Evolutionary conservation across 2,113 vertebrate species (phyloP), one percentile per base, ranked within the genome.

Genomic region (Myotis brandtii): DNA sequence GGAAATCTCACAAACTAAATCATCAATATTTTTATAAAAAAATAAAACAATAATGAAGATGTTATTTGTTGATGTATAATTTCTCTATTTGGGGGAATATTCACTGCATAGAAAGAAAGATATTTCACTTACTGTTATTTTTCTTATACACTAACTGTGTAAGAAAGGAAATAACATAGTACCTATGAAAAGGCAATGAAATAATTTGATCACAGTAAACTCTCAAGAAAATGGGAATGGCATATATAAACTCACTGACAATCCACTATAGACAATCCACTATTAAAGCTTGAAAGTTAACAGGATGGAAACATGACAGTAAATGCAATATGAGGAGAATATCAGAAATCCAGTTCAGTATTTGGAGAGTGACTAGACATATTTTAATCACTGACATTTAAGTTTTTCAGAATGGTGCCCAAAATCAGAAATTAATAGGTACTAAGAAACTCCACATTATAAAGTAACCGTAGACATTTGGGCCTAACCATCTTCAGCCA

Each of bases 1-100:
- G 23, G 43, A 82, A 84, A 77, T 81, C 25, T 66, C 37, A 62
- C 9, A 84, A 79, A 67, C 10, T 86, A 32, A 67, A 37, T 34
- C 16, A 87, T 70, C 17, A 54, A 37, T 93, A 52, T 62, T 89
- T 85, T 83, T 92, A 66, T 9, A 40, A 86, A 86, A 80, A 80
- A 95, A 73, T 46, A 80, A 84, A 70, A 83, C 37, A 72, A 46
- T 54, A 72, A 67, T 46, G 3, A 73, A 79, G n/a, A 9, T 13
- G 0, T 64, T 95, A 56, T 89, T 80, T 37, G 30, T 25, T 6
- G 5, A 54, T 82, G 0, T 25, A 30, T 80, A 62, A 50, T 80
- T 79, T 27, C 32, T 70, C 82, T 86, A 77, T 32, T 37, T 95
- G 6, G 10, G 59, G 3, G 10, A 84, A 67, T 92, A n/a, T 27